phyloP scores from a whole-genome alignment of 2,113 vertebrate species.

The Rynchops niger region DNA sequence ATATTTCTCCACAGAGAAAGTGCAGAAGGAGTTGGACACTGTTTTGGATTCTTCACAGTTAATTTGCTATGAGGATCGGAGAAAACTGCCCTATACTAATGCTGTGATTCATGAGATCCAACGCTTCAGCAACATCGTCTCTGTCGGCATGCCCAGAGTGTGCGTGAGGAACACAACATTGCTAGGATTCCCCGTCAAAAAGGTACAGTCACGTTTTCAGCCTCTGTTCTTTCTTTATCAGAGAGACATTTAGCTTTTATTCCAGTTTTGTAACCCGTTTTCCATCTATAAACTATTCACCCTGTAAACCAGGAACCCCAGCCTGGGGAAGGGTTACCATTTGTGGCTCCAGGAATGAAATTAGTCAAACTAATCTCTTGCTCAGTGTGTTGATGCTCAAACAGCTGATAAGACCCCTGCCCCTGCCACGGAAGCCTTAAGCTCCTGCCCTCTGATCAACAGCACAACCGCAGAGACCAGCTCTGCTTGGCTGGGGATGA shows the following conservation, averaged over 20 bases:
- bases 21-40: conserved; percentile 64
- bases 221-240: background rate
- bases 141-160: background rate
- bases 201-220: background rate
- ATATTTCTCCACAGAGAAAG: conserved; percentile 35
- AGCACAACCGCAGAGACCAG: background rate
- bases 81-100: background rate
- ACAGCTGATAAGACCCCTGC: background rate
- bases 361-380: background rate
- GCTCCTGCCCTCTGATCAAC: background rate
- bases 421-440: background rate
- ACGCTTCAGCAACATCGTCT: conserved; percentile 50
- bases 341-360: background rate
- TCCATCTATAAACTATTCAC: background rate
- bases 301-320: background rate
- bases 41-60: background rate
- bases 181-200: background rate
- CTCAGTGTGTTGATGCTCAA: background rate
- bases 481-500: background rate
- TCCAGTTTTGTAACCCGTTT: background rate
- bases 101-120: conserved; percentile 62
- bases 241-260: background rate
- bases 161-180: conserved; percentile 37
- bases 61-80: conserved; percentile 31
- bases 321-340: background rate